phyloP scores from a whole-genome alignment of 2,888 invertebrate species.

The Cetonia aurata region DNA sequence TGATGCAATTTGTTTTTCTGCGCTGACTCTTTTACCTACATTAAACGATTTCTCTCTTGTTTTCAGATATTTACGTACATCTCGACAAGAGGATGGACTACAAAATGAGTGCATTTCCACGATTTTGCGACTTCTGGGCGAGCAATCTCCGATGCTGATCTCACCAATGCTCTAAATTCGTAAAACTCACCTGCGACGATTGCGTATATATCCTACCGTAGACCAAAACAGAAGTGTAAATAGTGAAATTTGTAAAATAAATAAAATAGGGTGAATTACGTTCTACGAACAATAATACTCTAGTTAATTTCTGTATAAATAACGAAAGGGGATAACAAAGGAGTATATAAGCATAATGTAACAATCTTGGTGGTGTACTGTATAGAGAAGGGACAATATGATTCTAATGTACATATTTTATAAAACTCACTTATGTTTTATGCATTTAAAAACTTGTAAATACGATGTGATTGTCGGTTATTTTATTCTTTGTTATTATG shows the following conservation, averaged over 20 bases:
- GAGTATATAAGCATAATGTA: not conserved
- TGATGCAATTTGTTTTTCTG: too few species aligned
- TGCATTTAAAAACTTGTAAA: conserved; percentile 27
- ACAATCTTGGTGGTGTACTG: conserved; percentile 2
- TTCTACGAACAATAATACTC: conserved; percentile 5
- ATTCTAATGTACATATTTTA: conserved; percentile 34
- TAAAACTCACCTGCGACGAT: not conserved
- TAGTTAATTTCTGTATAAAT: conserved; percentile 21
- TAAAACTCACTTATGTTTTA: conserved; percentile 33
- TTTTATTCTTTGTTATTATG: conserved; percentile 22
- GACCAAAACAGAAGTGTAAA: conserved; percentile 1
- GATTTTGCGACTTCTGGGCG: conserved; percentile 33
- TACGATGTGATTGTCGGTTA: conserved; percentile 25
- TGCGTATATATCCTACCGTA: conserved; percentile 1
- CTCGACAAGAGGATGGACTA: conserved; percentile 28
- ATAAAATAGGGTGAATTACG: not conserved
- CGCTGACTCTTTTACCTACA: too few species aligned
- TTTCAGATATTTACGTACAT: conserved; percentile 40
- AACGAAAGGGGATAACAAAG: not conserved
- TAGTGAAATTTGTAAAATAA: conserved; percentile 34
- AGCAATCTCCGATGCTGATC: conserved; percentile 27
- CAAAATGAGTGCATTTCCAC: conserved; percentile 8
- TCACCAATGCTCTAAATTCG: not conserved
- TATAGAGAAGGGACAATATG: conserved; percentile 10
- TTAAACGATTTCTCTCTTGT: not conserved